Conservation (phyloP, 2,888 invertebrate genomes). For the Lycocerus yunnanus region DNA sequence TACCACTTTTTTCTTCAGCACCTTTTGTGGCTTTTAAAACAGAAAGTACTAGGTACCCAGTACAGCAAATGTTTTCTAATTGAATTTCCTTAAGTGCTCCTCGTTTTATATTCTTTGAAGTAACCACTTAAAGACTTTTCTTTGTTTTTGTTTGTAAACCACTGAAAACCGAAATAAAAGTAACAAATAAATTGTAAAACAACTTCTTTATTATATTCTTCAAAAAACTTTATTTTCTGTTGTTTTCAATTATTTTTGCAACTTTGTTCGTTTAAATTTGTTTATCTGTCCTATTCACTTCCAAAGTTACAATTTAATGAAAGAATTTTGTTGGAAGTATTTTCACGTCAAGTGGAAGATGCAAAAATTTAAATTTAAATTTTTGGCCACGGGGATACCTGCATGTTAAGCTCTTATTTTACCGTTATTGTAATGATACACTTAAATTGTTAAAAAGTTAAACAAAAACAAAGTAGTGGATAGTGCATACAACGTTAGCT, state of each 20-base stretch:
- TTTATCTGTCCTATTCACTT: background rate
- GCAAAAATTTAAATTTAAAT: background rate
- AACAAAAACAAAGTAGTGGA: constrained; percentile 1
- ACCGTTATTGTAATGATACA: background rate
- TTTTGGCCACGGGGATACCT: background rate
- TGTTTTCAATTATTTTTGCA: background rate
- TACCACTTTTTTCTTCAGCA: constrained; percentile 11
- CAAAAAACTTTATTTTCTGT: constrained; percentile 11
- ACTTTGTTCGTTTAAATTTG: background rate
- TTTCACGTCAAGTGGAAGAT: background rate
- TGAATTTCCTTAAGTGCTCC: constrained; percentile 43
- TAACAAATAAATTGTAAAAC: constrained; percentile 13
- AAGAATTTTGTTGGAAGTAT: background rate
- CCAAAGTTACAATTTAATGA: background rate
- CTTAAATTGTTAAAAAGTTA: constrained; percentile 2
- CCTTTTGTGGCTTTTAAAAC: constrained; percentile 32
- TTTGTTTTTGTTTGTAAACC: constrained; percentile 42
- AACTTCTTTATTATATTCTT: constrained; percentile 13
- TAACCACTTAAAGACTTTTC: constrained; percentile 44
- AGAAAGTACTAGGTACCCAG: constrained; percentile 11
- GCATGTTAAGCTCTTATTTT: background rate
- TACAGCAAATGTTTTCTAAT: constrained; percentile 33
- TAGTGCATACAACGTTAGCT: constrained; percentile 6
- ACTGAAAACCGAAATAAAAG: constrained; percentile 27
- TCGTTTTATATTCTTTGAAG: constrained; percentile 46